Conservation (phyloP, 2,797 vertebrate species). For the Peromyscus melanophrys region DNA sequence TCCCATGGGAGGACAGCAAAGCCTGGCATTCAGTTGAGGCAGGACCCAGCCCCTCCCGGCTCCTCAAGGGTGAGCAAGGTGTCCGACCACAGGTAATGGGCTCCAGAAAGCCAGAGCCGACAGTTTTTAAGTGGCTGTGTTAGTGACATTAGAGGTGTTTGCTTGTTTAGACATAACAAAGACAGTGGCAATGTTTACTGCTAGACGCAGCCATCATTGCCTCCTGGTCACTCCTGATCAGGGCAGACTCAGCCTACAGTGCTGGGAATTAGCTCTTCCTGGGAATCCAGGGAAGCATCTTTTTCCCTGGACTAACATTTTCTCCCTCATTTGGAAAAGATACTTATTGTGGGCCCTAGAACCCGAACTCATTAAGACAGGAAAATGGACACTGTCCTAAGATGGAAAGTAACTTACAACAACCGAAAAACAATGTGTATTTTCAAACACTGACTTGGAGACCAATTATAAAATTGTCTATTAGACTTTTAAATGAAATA, state of each 20-base stretch:
- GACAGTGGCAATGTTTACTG: background rate
- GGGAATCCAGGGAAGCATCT: background rate
- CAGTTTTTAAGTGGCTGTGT: background rate
- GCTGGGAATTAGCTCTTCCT: background rate
- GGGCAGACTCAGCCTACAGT: background rate
- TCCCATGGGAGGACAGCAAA: too few relatives aligned
- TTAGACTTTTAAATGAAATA: background rate
- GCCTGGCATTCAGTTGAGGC: too few relatives aligned
- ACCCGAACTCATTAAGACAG: background rate
- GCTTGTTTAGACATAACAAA: background rate
- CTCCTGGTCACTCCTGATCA: background rate
- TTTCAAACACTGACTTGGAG: constrained; percentile 8
- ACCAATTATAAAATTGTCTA: constrained; percentile 4
- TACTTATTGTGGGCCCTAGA: background rate
- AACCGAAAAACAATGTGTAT: background rate
- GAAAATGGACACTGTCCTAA: background rate
- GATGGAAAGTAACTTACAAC: background rate
- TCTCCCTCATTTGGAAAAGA: constrained; percentile 8
- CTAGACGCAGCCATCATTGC: background rate
- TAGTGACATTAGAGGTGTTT: background rate
- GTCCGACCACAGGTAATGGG: too few relatives aligned
- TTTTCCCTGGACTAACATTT: background rate
- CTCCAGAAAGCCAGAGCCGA: background rate
- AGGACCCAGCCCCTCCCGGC: too few relatives aligned
- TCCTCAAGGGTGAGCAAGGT: too few relatives aligned